Conservation (phyloP, 1,140 invertebrate genomes). For the Ladona fulva region DNA sequence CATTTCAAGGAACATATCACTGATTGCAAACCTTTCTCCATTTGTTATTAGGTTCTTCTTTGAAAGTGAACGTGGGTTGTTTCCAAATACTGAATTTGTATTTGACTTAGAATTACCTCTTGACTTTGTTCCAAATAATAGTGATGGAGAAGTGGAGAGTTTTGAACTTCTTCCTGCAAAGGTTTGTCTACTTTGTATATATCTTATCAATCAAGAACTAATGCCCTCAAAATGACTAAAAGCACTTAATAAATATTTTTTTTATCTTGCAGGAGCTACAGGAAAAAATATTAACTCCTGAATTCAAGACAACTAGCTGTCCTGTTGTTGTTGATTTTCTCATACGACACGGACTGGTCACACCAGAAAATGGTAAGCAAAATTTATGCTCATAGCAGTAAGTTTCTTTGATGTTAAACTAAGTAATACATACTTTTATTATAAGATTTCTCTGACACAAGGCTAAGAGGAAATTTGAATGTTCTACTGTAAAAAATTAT, state of each 20-base stretch:
- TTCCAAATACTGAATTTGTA: slow-evolving; percentile 91
- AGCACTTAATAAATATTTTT: slow-evolving; percentile 18
- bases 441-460: no score
- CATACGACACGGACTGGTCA: slow-evolving; percentile 79
- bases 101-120: slow-evolving; percentile 84
- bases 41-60: slow-evolving; percentile 66
- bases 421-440: slow-evolving; percentile 25
- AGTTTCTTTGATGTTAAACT: background rate
- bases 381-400: background rate
- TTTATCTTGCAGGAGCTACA: slow-evolving; percentile 40
- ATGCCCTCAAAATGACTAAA: background rate
- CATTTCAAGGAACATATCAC: no score
- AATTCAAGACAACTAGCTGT: slow-evolving; percentile 88
- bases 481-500: no score
- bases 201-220: background rate
- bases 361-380: slow-evolving; percentile 72
- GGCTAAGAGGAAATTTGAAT: no score
- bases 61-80: slow-evolving; percentile 83
- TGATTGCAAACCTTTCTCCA: no score
- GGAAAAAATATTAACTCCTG: slow-evolving; percentile 64
- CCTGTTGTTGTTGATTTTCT: slow-evolving; percentile 86
- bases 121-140: slow-evolving; percentile 80
- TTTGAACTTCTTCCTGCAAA: slow-evolving; percentile 77
- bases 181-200: slow-evolving; percentile 42
- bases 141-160: slow-evolving; percentile 85